phyloP scores from a whole-genome alignment of 2,113 vertebrate species.

The Blennius ocellaris region DNA sequence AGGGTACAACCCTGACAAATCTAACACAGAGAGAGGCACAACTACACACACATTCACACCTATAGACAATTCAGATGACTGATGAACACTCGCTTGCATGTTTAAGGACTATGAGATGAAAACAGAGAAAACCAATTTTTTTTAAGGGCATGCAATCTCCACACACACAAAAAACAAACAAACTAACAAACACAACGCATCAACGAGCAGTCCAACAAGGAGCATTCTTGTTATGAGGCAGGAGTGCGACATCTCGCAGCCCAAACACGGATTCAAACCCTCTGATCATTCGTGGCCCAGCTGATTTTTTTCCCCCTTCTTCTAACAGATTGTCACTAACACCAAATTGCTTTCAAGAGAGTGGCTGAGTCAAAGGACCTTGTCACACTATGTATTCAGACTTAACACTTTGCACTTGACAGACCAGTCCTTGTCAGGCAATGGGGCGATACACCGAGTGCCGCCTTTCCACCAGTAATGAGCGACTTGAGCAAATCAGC shows the following conservation, averaged over 20 bases:
- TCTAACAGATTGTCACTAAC: slow-evolving; percentile 7
- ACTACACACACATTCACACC: too few relatives aligned
- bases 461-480: slow-evolving; percentile 62
- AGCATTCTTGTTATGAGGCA: too few relatives aligned
- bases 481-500: slow-evolving; percentile 59
- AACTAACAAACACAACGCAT: too few relatives aligned
- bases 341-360: slow-evolving; percentile 12
- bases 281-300: background rate
- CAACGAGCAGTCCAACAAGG: too few relatives aligned
- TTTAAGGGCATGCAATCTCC: too few relatives aligned
- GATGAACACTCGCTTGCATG: too few relatives aligned
- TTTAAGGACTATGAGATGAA: too few relatives aligned
- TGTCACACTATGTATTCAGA: slow-evolving; percentile 32
- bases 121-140: too few relatives aligned
- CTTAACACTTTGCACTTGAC: slow-evolving; percentile 42
- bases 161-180: too few relatives aligned
- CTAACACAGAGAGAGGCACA: too few relatives aligned
- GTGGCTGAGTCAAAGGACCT: slow-evolving; percentile 30
- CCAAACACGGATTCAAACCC: slow-evolving; percentile 20
- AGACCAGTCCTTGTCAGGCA: slow-evolving; percentile 40
- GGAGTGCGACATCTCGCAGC: background rate
- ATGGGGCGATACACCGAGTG: slow-evolving; percentile 31
- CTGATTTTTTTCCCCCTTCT: background rate
- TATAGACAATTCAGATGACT: too few relatives aligned
- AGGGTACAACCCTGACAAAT: too few relatives aligned